Evolutionary conservation across 2,113 vertebrate species (phyloP).

Genomic region (Dunckerocampus dactyliophorus): DNA sequence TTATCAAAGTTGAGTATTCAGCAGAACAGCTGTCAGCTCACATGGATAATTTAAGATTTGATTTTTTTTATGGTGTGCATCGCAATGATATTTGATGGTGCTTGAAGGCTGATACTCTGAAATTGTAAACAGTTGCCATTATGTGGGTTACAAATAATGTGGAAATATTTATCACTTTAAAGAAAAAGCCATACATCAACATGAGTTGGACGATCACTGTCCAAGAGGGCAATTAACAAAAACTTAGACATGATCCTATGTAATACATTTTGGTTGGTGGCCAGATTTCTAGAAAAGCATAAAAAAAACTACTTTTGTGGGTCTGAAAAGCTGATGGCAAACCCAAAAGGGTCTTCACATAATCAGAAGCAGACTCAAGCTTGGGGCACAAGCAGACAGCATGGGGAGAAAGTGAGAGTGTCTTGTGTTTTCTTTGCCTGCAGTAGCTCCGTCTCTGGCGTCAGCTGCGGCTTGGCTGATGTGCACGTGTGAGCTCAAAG

Average conservation of each 20-base stretch:
- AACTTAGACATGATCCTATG: constrained; percentile 54
- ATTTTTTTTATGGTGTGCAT: constrained; percentile 11
- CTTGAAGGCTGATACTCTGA: constrained; percentile 5
- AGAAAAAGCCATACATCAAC: constrained; percentile 14
- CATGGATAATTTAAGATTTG: constrained; percentile 16
- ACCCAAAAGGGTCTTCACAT: constrained; percentile 62
- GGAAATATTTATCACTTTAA: constrained; percentile 25
- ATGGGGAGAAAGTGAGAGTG: constrained; percentile 58
- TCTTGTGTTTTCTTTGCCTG: constrained; percentile 68
- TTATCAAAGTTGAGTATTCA: constrained; percentile 7
- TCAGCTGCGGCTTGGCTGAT: constrained; percentile 66
- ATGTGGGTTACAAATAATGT: constrained; percentile 14
- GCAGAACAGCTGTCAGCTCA: constrained; percentile 17
- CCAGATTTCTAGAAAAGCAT: constrained; percentile 35
- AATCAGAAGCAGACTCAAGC: constrained; percentile 69
- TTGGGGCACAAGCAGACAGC: constrained; percentile 45
- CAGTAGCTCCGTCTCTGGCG: constrained; percentile 63
- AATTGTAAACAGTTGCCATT: constrained; percentile 16
- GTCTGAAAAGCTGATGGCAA: constrained; percentile 61
- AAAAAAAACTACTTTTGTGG: constrained; percentile 43
- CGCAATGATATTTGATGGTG: constrained; percentile 14
- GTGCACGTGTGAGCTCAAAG: constrained; percentile 55
- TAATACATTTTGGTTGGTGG: constrained; percentile 57
- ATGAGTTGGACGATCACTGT: constrained; percentile 24
- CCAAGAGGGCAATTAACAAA: constrained; percentile 54